Percentiles rank a stretch among this genome's conserved stretches.
phyloP scores from a whole-genome alignment of 2,113 vertebrate species.

The Paradoxurus hermaphroditus region DNA sequence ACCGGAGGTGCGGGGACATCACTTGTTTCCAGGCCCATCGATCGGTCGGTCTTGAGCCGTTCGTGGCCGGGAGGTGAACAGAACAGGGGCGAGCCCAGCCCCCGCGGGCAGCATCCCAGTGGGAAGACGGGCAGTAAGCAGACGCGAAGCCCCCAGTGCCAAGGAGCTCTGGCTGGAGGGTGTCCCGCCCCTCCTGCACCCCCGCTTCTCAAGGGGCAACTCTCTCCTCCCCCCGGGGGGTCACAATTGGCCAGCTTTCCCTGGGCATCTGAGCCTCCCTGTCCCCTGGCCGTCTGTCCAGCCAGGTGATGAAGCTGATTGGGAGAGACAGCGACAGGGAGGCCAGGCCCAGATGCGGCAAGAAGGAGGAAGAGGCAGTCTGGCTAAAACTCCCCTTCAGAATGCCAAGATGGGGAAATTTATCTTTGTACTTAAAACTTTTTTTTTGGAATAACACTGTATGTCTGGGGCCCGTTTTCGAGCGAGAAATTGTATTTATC shows the following conservation, averaged over 20 bases:
- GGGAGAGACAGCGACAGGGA: neutral
- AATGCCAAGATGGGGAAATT: neutral
- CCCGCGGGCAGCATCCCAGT: neutral
- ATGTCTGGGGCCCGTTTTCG: neutral
- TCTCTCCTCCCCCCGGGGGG: fast-evolving
- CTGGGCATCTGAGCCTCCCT: fast-evolving
- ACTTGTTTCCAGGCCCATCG: fast-evolving
- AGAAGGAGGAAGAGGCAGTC: neutral
- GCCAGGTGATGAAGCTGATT: neutral
- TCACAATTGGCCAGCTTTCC: neutral
- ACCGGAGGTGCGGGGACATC: fast-evolving
- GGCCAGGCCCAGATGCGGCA: no score
- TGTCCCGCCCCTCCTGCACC: neutral
- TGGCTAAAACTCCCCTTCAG: neutral
- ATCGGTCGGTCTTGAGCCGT: neutral
- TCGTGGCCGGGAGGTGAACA: no score
- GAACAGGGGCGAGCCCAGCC: neutral
- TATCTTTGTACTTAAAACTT: neutral
- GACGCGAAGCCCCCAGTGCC: neutral
- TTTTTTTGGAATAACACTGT: neutral
- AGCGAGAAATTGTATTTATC: neutral
- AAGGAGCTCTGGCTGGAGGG: neutral
- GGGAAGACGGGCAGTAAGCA: neutral
- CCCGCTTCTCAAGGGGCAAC: fast-evolving
- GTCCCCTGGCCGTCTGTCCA: neutral